A percentile compares a stretch with the other conserved stretches of the same genome.
Conservation (phyloP, 2,888 invertebrate species). For the Muscina levida region DNA sequence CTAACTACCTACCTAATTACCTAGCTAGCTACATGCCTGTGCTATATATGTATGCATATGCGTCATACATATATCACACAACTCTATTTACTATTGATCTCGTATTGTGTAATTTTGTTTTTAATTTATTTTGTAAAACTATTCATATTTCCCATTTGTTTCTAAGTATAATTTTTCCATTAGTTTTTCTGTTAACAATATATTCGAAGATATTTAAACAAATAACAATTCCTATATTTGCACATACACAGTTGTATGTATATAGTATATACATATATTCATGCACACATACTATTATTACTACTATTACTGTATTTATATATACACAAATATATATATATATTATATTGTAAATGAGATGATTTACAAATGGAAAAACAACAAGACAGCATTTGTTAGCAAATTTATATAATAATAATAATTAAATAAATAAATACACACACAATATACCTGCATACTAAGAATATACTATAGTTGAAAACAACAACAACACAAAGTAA, state of each 20-base stretch:
- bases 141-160: not conserved
- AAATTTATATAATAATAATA: conserved; percentile 46
- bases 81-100: conserved; percentile 13
- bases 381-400: conserved; percentile 41
- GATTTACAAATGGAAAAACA: conserved; percentile 19
- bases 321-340: too few relatives aligned
- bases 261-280: too few relatives aligned
- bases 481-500: not conserved
- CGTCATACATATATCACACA: not conserved
- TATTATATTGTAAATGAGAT: conserved; percentile 23
- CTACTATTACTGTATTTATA: too few relatives aligned
- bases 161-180: too few relatives aligned
- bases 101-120: conserved; percentile 7
- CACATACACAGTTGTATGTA: too few relatives aligned
- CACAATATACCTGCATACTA: conserved; percentile 28
- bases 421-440: conserved; percentile 26
- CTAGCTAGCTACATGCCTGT: too few relatives aligned
- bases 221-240: too few relatives aligned
- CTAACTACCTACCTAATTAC: too few relatives aligned
- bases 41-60: not conserved
- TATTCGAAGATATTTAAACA: too few relatives aligned
- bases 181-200: too few relatives aligned
- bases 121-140: conserved; percentile 12
- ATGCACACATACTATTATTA: too few relatives aligned
- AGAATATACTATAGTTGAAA: conserved; percentile 30